Base-by-base conservation (phyloP, 1,140 invertebrate species). In the Palaemon carinicauda region DNA sequence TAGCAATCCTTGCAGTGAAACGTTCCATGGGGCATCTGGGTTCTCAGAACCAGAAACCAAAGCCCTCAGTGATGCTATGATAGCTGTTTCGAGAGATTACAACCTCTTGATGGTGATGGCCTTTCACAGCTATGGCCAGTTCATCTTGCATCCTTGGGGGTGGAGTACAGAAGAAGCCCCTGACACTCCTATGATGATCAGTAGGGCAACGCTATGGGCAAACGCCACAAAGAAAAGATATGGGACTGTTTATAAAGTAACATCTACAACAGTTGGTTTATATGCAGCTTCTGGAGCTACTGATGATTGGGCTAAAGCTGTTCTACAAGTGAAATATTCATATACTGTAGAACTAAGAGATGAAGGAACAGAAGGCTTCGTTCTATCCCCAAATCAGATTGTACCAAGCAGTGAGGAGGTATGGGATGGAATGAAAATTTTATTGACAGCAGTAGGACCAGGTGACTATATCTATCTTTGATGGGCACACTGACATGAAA, bases 81-180 rank as follows among this genome's bases (percentile, higher is more conserved):
- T 87, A 7, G 56, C 91, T 1, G 74, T 90, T 17, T 54, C 75
- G 4, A 50, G 80, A 31, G 14, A 9, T 5, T 7, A 19, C 27
- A 89, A 93, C 19, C 88, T 96, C 0, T 94, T 95, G 89, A 94
- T 95, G 9, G 98, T 96, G 88, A 90, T 97, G 21, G 95, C 96
- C 2, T 94, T 98, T 89, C 97, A 98, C 91, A 96, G 96, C 73
- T 98, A 97, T 89, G 96, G 96, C 0, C 96, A 97, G 92, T 96
- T 96, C 92, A 94, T 96, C 89, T 92, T 97, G 3, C 94, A 96
- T 85, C 96, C 96, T 1, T 97, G 96, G 95, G 82, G 82, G 0
- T 84, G 12, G 5, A 78, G 73, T 1, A 51, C 7, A 9, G 31
- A 75, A 14, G 0, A 19, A 51, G 82, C 82, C 0, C 82, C 82